Percentiles rank a stretch among this genome's conserved stretches.
Evolutionary conservation across 2,888 invertebrate species (phyloP).

Genomic region (Macropis europaea): DNA sequence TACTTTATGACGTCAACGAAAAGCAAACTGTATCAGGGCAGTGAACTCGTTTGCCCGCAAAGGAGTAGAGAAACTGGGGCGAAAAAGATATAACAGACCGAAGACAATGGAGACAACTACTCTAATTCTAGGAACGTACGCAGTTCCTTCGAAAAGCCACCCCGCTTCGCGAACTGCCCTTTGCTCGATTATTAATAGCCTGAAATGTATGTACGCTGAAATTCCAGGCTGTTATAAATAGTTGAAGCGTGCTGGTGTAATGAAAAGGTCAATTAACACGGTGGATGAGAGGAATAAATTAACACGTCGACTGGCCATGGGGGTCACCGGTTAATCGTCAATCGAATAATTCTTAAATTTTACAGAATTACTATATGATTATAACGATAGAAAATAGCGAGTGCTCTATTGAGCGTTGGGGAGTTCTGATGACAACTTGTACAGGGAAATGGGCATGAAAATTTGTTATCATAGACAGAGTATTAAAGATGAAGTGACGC

Average conservation of each 20-base stretch:
- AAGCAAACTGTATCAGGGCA: slow-evolving; percentile 64
- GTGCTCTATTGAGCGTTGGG: too few relatives aligned
- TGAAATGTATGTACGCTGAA: slow-evolving; percentile 28
- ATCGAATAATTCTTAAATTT: too few relatives aligned
- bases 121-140: neutral
- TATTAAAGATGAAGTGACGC: neutral
- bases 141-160: neutral
- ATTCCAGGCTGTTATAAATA: slow-evolving; percentile 41
- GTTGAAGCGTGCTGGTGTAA: slow-evolving; percentile 2
- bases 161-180: neutral
- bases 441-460: too few relatives aligned
- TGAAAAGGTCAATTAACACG: slow-evolving; percentile 48
- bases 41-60: slow-evolving; percentile 60
- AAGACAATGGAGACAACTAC: neutral
- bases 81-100: slow-evolving; percentile 15
- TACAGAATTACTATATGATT: too few relatives aligned
- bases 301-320: too few relatives aligned
- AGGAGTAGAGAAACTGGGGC: slow-evolving; percentile 24
- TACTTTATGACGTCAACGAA: slow-evolving; percentile 67
- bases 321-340: too few relatives aligned
- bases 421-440: too few relatives aligned
- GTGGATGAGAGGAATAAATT: too few relatives aligned
- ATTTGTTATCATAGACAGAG: too few relatives aligned
- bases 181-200: slow-evolving; percentile 24
- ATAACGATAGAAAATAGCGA: too few relatives aligned